Evolutionary conservation across 2,888 invertebrate genomes (phyloP), one percentile per base, ranked within the genome.

Genomic region (Lasioglossum marginatum): DNA sequence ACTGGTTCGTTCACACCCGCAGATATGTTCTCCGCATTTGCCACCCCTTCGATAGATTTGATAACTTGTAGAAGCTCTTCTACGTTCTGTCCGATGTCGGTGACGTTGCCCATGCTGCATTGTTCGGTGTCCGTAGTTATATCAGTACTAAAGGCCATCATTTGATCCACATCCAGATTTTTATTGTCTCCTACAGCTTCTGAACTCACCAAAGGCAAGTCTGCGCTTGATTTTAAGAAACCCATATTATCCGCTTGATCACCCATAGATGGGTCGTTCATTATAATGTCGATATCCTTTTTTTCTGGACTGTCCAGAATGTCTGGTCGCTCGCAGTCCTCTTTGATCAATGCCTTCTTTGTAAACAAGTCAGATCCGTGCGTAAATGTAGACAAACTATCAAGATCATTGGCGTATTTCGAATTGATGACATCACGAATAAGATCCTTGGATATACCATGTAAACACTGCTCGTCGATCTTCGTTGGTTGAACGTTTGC

Each of bases 1-100:
- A 81, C 89, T n/a, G 89, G 90, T 70, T 92, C 92, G 14, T 81
- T 85, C n/a, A 81, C 83, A 10, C 85, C 85, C 12, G 88, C 82
- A 66, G 90, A 81, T 75, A 92, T 91, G 78, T 89, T 92, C 37
- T 91, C 93, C n/a, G 84, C 88, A 48, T 87, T 89, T 75, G 95
- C 89, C 5, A 95, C 96, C 73, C 95, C 95, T 91, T 97, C 98
- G 90, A 98, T 96, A 12, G 97, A 97, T 95, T 97, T 97, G 73
- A 98, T 97, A 4, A 97, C 98, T 94, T 97, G 97, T 16, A 98
- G 96, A 78, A 98, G 95, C 89, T 97, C 98, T 43, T 96, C 96
- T 4, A 96, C 96, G 93, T 96, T 96, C 87, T 96, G 96, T 34
- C 95, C 96, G 77, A 96, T 94, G 92, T 97, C 97, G 89, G 95